Evolutionary conservation across 2,797 vertebrate species (phyloP).

Genomic region (Mormyrops attenuatus): DNA sequence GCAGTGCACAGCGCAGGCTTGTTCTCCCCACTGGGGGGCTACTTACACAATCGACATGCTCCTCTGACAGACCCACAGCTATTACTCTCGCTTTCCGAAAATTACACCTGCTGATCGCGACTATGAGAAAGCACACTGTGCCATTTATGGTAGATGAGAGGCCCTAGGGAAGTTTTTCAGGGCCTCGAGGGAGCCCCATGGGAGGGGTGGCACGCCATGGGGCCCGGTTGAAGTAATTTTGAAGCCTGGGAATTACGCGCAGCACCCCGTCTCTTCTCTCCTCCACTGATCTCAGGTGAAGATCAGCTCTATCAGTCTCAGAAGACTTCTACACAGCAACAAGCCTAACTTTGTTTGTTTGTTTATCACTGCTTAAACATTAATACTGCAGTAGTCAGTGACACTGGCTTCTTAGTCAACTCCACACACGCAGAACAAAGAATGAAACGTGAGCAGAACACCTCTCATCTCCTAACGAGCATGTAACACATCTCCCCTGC

Average conservation of each 20-base stretch:
- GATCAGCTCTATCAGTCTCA: not conserved
- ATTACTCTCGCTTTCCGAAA: not conserved
- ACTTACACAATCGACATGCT: not conserved
- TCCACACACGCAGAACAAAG: not conserved
- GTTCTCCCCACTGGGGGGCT: not conserved
- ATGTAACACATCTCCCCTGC: not conserved
- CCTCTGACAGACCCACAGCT: not conserved
- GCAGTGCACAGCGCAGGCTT: not conserved
- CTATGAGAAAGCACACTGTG: not conserved
- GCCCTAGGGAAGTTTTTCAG: not conserved
- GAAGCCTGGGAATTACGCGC: not conserved
- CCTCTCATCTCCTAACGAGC: not conserved
- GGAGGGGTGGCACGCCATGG: not conserved
- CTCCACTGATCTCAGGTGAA: not conserved
- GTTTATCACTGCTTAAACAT: not conserved
- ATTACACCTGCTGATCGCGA: not conserved
- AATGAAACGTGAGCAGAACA: not conserved
- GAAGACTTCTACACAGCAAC: not conserved
- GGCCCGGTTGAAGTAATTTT: not conserved
- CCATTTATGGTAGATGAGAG: not conserved
- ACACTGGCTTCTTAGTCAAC: not conserved
- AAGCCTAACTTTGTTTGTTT: not conserved
- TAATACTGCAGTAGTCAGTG: not conserved
- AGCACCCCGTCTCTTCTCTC: no score
- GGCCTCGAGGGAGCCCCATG: not conserved